These are phyloP conservation scores for Enteromius radiatus DNA, from an alignment of 2,797 vertebrate species.

Conservation along the genomic window DNA sequence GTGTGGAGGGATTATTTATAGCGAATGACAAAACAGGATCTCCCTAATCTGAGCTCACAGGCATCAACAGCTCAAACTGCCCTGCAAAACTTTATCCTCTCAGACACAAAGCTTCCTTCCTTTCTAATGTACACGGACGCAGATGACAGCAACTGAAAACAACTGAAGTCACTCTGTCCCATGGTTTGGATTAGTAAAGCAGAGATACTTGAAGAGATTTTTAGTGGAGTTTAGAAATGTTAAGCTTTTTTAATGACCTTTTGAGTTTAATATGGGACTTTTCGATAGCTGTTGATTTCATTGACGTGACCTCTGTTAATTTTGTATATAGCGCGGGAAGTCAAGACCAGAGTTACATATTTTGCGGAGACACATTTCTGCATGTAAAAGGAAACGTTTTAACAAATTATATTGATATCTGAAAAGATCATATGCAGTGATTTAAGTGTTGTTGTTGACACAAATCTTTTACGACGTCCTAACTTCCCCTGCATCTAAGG, in stretches of 20 bases:
- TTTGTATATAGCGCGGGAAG: too few species aligned
- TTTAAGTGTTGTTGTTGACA: too few species aligned
- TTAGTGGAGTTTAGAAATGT: not conserved
- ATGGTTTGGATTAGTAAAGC: not conserved
- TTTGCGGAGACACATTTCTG: too few species aligned
- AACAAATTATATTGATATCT: too few species aligned
- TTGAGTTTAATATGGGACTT: not conserved
- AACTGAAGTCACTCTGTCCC: constrained; percentile 20
- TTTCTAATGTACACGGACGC: constrained; percentile 33
- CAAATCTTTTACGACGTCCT: too few species aligned
- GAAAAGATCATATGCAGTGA: too few species aligned
- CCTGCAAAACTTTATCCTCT: constrained; percentile 35
- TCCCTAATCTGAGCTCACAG: constrained; percentile 27
- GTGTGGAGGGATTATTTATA: constrained; percentile 47
- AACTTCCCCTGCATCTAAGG: too few species aligned
- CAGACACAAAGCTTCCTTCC: constrained; percentile 53
- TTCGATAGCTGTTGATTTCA: too few species aligned
- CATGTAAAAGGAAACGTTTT: too few species aligned
- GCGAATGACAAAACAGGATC: constrained; percentile 50
- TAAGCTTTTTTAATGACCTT: not conserved
- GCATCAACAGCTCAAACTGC: constrained; percentile 38
- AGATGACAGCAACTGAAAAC: constrained; percentile 42
- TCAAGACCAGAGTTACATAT: too few species aligned
- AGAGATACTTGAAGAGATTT: not conserved
- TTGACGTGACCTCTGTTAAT: too few species aligned